These are phyloP conservation scores for Leucophenga varia DNA, from an alignment of 1,140 invertebrate species.

Conservation along the genomic window DNA sequence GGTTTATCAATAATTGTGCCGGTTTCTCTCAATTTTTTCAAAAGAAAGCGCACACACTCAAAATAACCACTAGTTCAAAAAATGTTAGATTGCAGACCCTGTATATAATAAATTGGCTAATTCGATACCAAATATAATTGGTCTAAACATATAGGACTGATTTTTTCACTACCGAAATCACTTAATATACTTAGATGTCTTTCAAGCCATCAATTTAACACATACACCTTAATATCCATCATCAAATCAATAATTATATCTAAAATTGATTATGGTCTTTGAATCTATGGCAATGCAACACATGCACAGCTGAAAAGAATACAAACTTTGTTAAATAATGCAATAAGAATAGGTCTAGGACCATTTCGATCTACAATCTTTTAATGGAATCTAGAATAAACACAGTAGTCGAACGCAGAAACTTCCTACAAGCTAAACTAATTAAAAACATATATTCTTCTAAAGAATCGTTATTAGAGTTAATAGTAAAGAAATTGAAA, in stretches of 20 bases:
- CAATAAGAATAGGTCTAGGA: background rate
- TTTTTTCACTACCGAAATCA: background rate
- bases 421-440: background rate
- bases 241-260: conserved; percentile 6
- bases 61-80: too few relatives aligned
- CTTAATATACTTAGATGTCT: conserved; percentile 3
- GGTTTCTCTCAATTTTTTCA: too few relatives aligned
- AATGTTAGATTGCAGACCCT: too few relatives aligned
- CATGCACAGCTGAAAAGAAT: background rate
- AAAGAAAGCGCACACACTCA: too few relatives aligned
- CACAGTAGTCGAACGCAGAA: background rate
- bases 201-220: conserved; percentile 5
- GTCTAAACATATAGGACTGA: background rate
- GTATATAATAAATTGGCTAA: background rate
- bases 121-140: conserved; percentile 7
- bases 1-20: too few relatives aligned
- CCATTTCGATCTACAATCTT: background rate
- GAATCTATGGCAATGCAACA: background rate
- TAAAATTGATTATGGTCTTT: conserved; percentile 7
- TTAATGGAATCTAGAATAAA: conserved; percentile 1
- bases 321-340: background rate
- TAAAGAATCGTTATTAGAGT: background rate
- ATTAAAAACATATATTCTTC: background rate
- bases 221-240: conserved; percentile 4
- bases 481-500: background rate